Conservation (phyloP, 2,797 vertebrate species). For the Catostomus latipinnis region DNA sequence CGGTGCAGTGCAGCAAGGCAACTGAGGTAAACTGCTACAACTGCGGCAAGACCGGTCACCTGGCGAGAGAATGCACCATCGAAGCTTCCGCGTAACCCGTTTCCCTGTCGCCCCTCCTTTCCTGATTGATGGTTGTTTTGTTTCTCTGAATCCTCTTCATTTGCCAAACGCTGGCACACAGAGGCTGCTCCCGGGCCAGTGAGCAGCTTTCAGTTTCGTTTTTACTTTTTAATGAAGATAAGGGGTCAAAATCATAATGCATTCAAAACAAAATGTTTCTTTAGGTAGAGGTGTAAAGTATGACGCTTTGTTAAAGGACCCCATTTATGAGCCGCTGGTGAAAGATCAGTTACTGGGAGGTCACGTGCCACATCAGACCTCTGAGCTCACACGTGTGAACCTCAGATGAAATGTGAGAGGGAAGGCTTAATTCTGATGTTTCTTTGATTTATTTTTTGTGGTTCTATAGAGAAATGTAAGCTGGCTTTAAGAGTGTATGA, state of each 20-base stretch:
- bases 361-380: constrained; percentile 86
- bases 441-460: constrained; percentile 81
- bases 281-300: constrained; percentile 99
- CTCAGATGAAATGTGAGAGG: constrained; percentile 84
- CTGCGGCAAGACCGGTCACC: constrained; percentile 98
- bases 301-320: constrained; percentile 99
- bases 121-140: constrained; percentile 99
- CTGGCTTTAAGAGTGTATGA: constrained; percentile 92
- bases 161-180: constrained; percentile 98
- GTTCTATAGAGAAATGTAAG: constrained; percentile 76
- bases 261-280: constrained; percentile 99
- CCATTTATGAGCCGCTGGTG: constrained; percentile 92
- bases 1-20: constrained; percentile 98
- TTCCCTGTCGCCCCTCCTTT: constrained; percentile 98
- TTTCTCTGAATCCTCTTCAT: constrained; percentile 99
- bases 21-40: constrained; percentile 99
- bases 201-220: constrained; percentile 93
- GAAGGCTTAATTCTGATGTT: constrained; percentile 89
- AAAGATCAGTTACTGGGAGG: constrained; percentile 92
- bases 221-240: constrained; percentile 72
- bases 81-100: constrained; percentile 96
- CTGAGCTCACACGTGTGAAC: constrained; percentile 84
- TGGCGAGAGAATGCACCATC: constrained; percentile 98
- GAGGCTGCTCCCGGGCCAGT: constrained; percentile 99
- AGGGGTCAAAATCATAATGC: constrained; percentile 98